Conservation (phyloP, 1,140 invertebrate species). For the Drosophila tristis region DNA sequence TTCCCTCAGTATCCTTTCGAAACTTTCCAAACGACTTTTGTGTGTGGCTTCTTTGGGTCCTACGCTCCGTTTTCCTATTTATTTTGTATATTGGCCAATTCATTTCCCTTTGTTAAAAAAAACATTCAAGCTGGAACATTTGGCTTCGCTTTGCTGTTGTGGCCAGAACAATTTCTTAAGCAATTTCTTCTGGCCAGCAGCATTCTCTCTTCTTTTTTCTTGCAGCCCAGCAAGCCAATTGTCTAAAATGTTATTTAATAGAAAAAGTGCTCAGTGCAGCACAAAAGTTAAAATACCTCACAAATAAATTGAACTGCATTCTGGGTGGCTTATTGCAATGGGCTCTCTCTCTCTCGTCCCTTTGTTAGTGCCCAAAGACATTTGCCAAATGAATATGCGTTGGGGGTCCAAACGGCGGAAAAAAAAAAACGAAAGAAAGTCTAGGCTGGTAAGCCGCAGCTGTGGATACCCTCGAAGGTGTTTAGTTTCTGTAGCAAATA, state of each 20-base stretch:
- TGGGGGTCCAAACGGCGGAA: constrained; percentile 3
- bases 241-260: constrained; percentile 79
- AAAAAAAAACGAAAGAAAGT: constrained; percentile 17
- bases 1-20: constrained; percentile 11
- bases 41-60: constrained; percentile 6
- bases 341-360: constrained; percentile 9
- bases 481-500: no score
- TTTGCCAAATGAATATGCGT: constrained; percentile 75
- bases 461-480: no score
- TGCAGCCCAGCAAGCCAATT: constrained; percentile 48
- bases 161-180: constrained; percentile 58
- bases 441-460: background rate
- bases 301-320: constrained; percentile 74
- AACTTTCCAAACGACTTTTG: constrained; percentile 23
- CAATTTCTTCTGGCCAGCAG: constrained; percentile 32
- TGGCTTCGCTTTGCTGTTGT: constrained; percentile 30
- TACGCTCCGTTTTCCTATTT: constrained; percentile 1
- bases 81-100: constrained; percentile 52
- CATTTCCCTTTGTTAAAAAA: constrained; percentile 34
- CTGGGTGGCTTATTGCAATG: constrained; percentile 58
- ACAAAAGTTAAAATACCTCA: constrained; percentile 48
- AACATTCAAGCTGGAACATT: constrained; percentile 26
- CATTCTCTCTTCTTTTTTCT: constrained; percentile 3
- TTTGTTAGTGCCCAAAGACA: constrained; percentile 61
- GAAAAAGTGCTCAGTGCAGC: constrained; percentile 54